phyloP scores from a whole-genome alignment of 2,888 invertebrate genomes.

The Aradus depressus region DNA sequence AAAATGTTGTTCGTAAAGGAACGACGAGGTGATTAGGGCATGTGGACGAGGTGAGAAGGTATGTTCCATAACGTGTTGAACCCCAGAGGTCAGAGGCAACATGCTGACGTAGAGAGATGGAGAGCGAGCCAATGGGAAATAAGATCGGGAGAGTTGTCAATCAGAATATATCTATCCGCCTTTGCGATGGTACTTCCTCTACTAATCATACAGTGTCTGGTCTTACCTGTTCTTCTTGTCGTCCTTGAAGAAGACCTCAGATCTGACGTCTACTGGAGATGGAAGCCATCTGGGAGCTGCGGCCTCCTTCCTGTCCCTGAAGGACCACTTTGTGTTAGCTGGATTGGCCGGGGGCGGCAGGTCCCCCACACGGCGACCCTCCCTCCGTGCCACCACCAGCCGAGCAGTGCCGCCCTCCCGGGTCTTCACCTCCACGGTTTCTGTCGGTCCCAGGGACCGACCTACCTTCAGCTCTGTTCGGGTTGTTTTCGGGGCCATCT shows the following conservation, averaged over 20 bases:
- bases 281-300: constrained; percentile 40
- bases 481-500: constrained; percentile 18
- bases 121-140: no score
- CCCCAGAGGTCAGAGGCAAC: no score
- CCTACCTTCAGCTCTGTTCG: constrained; percentile 34
- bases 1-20: no score
- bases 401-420: constrained; percentile 65
- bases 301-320: constrained; percentile 30
- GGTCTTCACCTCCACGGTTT: constrained; percentile 64
- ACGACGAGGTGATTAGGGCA: no score
- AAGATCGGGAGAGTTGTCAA: no score
- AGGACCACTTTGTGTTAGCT: constrained; percentile 26
- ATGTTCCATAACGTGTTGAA: no score
- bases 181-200: constrained; percentile 27
- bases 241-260: constrained; percentile 49
- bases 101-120: no score
- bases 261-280: constrained; percentile 55
- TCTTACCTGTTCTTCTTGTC: constrained; percentile 22
- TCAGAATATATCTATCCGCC: no score
- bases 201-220: no score
- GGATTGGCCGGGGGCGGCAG: constrained; percentile 34
- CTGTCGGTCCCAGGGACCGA: constrained; percentile 63
- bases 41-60: no score
- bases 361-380: constrained; percentile 31
- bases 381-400: constrained; percentile 58